These are phyloP conservation scores for Enteromius afrohamiltoni DNA, from an alignment of 2,797 vertebrate species.

Conservation along the genomic window DNA sequence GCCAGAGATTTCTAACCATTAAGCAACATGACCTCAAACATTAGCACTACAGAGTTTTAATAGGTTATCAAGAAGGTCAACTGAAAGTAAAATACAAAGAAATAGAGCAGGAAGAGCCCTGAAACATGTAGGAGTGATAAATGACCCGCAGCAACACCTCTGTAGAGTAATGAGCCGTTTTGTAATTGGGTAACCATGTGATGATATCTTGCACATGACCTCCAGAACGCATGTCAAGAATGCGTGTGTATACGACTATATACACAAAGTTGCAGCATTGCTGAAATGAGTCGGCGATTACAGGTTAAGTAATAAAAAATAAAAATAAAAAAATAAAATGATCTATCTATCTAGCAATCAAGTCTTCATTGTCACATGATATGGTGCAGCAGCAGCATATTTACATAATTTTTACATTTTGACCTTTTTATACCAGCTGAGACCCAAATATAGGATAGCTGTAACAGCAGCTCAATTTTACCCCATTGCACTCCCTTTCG, in stretches of 20 bases:
- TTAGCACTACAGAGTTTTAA: not conserved
- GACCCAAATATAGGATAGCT: not conserved
- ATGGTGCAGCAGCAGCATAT: not conserved
- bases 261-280: conserved; percentile 58
- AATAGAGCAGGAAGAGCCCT: conserved; percentile 3
- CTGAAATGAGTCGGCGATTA: conserved; percentile 44
- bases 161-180: conserved; percentile 56
- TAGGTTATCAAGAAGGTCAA: conserved; percentile 19
- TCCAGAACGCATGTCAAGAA: conserved; percentile 26
- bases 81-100: conserved; percentile 26
- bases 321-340: no score
- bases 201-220: conserved; percentile 47
- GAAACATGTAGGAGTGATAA: conserved; percentile 51
- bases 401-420: not conserved
- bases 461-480: not conserved
- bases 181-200: conserved; percentile 43
- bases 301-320: conserved; percentile 28
- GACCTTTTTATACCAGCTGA: not conserved
- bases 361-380: not conserved
- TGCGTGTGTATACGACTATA: not conserved
- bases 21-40: not conserved
- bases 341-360: not conserved
- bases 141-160: conserved; percentile 59
- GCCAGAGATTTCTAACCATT: not conserved
- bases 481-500: conserved; percentile 5